Conservation (phyloP, 2,113 vertebrate species). For the Podilymbus podiceps region DNA sequence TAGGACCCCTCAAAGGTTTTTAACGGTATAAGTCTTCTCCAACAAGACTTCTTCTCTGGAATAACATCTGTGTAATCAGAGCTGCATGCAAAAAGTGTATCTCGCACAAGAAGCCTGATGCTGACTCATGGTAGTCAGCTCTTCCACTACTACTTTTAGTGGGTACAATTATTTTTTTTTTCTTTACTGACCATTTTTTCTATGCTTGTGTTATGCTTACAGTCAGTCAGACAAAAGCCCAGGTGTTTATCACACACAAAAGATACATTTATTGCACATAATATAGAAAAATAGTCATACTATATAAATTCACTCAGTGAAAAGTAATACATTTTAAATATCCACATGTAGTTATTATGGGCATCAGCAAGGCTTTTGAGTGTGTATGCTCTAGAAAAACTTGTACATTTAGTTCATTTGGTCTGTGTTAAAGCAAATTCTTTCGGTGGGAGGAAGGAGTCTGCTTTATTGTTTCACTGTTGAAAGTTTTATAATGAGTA, state of each 20-base stretch:
- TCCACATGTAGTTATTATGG: neutral
- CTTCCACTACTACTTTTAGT: neutral
- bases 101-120: neutral
- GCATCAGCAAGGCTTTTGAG: neutral
- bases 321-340: neutral
- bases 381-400: neutral
- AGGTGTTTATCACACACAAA: neutral
- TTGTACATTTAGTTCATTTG: neutral
- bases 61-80: neutral
- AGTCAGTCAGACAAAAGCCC: neutral
- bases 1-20: neutral
- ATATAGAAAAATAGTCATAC: neutral
- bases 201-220: neutral
- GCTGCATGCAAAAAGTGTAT: neutral
- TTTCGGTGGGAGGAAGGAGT: neutral
- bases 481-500: neutral
- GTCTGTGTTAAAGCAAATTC: neutral
- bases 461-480: neutral
- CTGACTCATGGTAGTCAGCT: neutral
- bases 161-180: neutral
- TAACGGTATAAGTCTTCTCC: neutral
- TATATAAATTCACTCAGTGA: neutral
- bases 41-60: neutral
- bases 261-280: neutral
- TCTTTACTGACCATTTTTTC: neutral